phyloP scores from a whole-genome alignment of 1,140 invertebrate species.

The Bombus affinis region DNA sequence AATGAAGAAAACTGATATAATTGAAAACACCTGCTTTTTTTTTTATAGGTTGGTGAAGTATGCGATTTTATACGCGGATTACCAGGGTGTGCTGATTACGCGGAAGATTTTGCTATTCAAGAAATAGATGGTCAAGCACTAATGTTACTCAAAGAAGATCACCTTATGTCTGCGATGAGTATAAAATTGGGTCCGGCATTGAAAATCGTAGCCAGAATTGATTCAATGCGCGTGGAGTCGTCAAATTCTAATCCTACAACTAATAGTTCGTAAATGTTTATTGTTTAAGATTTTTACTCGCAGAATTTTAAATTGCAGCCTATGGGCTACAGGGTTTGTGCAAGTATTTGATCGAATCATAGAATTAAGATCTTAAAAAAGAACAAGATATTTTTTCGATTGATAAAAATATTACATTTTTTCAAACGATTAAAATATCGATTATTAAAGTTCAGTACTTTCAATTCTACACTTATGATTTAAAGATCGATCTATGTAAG shows the following conservation, averaged over 20 bases:
- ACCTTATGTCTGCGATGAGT: constrained; percentile 96
- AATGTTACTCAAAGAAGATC: constrained; percentile 96
- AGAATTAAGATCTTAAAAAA: constrained; percentile 29
- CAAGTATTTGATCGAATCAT: constrained; percentile 63
- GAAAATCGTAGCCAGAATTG: constrained; percentile 95
- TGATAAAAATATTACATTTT: background rate
- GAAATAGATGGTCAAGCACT: constrained; percentile 98
- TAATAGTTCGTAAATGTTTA: constrained; percentile 70
- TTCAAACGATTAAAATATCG: background rate
- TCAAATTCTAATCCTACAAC: constrained; percentile 74
- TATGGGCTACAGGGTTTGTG: constrained; percentile 73
- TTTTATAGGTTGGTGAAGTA: constrained; percentile 86
- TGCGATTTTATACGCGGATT: constrained; percentile 94
- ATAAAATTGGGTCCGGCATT: constrained; percentile 97
- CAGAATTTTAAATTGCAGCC: constrained; percentile 51
- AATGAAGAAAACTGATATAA: background rate
- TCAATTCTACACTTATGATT: constrained; percentile 9
- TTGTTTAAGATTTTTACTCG: constrained; percentile 5
- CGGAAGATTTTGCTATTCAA: constrained; percentile 96
- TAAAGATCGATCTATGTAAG: constrained; percentile 44
- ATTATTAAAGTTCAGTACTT: constrained; percentile 16
- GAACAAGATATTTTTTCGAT: constrained; percentile 15
- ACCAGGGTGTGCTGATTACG: constrained; percentile 94
- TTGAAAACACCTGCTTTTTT: constrained; percentile 23
- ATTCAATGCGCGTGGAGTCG: constrained; percentile 87